Base-by-base conservation (phyloP, 1,140 invertebrate species). In the Portunus trituberculatus region DNA sequence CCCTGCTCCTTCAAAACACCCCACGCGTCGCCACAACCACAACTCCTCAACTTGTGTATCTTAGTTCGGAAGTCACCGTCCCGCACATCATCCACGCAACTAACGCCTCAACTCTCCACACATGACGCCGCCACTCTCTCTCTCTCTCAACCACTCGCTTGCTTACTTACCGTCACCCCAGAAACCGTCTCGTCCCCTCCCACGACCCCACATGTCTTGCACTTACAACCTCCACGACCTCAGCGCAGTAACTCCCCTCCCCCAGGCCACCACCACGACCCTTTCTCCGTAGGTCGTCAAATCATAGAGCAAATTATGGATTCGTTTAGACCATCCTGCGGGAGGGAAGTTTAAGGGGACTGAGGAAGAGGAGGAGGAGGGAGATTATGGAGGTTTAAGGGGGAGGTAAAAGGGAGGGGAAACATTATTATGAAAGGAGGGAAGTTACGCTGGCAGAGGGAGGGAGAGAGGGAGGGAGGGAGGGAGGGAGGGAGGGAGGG, bases 231-330 rank as follows among this genome's bases (percentile, higher is more conserved):
- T 25, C 14, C 32, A 32, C 45, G 45, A 45, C 86, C 86, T 25
- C 25, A 46, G 86, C 32, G 12, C 32, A 88, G 16, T 32, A 20
- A 39, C 86, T 4, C 31, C 86, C 84, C n/a, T n/a, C 83, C 86
- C n/a, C 86, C 0, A 46, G 45, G 31, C 31, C 86, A 88, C 86
- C 67, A 59, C 52, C 52, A 59, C 52, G 52, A 59, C 52, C 52
- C 52, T 20, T 76, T 76, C 67, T 76, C 25, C 67, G 16, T 76
- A 52, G 89, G 46, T 59, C 48, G 89, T 91, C 89, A 91, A 91
- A 59, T 91, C 89, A 59, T 91, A 59, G 89, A 39, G 48, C 59
- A 91, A 91, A 59, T 91, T 48, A 91, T 91, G 89, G 59, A 91
- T 91, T 48, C 39, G 89, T 59, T 59, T 52, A 52, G 89, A 91